Evolutionary conservation across 2,797 vertebrate genomes (phyloP).

Genomic region (Gymnoscopelus braueri): DNA sequence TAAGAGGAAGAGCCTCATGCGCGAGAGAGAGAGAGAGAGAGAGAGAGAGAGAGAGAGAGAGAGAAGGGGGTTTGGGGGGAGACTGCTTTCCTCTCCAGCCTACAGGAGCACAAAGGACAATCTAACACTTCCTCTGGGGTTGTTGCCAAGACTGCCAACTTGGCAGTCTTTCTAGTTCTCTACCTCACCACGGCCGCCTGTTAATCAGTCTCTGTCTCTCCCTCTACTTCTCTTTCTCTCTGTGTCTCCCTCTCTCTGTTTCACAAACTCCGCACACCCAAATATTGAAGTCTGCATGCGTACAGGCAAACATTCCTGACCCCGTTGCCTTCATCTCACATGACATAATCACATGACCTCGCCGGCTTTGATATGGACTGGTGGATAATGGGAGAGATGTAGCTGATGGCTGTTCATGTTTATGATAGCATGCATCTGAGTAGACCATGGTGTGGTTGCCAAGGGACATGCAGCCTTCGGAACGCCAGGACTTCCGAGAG

Average conservation of each 20-base stretch:
- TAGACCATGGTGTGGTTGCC: slow-evolving; percentile 4
- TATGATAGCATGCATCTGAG: not conserved
- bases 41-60: slow-evolving; percentile 13
- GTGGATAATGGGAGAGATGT: too few species aligned
- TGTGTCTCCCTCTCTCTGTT: not conserved
- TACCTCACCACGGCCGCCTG: slow-evolving; percentile 63
- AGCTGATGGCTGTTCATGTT: too few species aligned
- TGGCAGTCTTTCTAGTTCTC: slow-evolving; percentile 75
- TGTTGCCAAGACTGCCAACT: slow-evolving; percentile 83
- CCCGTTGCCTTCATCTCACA: slow-evolving; percentile 13
- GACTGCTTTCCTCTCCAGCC: slow-evolving; percentile 76
- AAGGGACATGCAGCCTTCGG: too few species aligned
- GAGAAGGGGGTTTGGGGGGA: slow-evolving; percentile 55
- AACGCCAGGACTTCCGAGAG: too few species aligned
- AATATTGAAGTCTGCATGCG: not conserved
- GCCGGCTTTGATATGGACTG: too few species aligned
- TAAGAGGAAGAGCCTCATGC: slow-evolving; percentile 68
- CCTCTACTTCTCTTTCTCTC: slow-evolving; percentile 13
- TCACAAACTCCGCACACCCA: not conserved
- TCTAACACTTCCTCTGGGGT: slow-evolving; percentile 84
- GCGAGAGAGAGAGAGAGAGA: not conserved
- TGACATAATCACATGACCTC: slow-evolving; percentile 12
- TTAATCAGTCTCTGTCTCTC: slow-evolving; percentile 36
- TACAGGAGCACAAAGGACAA: slow-evolving; percentile 84
- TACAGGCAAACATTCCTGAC: slow-evolving; percentile 18